Percentiles rank a stretch among this genome's conserved stretches.
These are phyloP conservation scores for Rhopalosiphum maidis DNA, from an alignment of 1,140 invertebrate species.

Conservation along the genomic window DNA sequence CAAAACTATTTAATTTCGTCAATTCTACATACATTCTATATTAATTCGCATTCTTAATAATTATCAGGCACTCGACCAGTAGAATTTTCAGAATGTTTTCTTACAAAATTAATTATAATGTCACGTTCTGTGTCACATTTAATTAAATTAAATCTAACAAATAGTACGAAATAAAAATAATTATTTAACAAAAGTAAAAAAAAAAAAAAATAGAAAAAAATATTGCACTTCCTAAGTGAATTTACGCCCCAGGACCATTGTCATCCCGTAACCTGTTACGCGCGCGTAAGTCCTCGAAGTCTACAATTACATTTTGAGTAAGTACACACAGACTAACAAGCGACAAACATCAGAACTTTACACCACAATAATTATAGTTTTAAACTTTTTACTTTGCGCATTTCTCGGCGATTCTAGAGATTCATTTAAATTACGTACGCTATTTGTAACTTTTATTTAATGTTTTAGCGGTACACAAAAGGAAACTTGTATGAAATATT, in stretches of 20 bases:
- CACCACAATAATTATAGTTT: neutral
- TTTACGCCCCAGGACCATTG: neutral
- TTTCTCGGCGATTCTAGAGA: neutral
- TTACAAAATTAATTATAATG: neutral
- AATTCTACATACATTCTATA: neutral
- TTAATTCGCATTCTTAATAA: neutral
- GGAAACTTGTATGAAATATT: neutral
- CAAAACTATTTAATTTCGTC: neutral
- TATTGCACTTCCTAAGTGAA: neutral
- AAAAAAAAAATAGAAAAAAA: neutral
- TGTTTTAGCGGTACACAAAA: neutral
- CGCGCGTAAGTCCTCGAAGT: neutral
- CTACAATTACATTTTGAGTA: slow-evolving; percentile 17
- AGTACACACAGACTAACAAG: neutral
- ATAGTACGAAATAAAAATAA: neutral
- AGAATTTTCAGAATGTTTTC: neutral
- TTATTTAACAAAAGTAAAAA: neutral
- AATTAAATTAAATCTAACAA: neutral
- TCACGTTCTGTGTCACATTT: neutral
- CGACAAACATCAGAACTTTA: neutral
- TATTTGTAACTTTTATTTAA: neutral
- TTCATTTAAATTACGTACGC: neutral
- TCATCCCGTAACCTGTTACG: neutral
- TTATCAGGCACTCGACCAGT: neutral
- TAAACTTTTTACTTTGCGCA: slow-evolving; percentile 1